Percentiles rank a stretch among this genome's conserved stretches.
Evolutionary conservation across 2,113 vertebrate species (phyloP).

Genomic region (Astatotilapia flaviijosephi): DNA sequence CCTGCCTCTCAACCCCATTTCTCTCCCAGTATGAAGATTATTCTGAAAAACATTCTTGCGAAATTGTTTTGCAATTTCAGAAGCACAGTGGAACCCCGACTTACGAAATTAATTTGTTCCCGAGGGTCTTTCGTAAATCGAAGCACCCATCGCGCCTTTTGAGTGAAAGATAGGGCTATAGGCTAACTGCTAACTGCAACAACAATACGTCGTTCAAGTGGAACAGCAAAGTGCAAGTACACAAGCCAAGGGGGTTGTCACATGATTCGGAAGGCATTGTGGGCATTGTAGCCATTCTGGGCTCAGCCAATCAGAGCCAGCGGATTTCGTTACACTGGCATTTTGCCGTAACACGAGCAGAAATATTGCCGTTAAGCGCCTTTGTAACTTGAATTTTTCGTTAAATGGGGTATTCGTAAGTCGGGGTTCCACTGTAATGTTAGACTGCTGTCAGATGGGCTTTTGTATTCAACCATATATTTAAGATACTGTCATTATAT

Average conservation of each 20-base stretch:
- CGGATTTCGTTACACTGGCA: neutral
- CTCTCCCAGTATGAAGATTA: fast-evolving
- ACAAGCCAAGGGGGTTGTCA: neutral
- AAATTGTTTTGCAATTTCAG: neutral
- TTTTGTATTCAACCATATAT: neutral
- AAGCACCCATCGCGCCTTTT: neutral
- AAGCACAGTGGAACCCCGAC: neutral
- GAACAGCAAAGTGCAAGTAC: neutral
- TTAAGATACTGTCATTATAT: neutral
- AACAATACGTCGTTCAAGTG: fast-evolving
- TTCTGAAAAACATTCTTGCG: neutral
- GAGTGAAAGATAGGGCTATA: neutral
- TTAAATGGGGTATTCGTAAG: neutral
- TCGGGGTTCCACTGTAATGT: neutral
- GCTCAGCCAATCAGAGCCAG: neutral
- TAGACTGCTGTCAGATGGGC: neutral
- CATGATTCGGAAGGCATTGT: neutral
- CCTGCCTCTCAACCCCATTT: neutral
- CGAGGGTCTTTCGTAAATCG: neutral
- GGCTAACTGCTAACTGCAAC: neutral
- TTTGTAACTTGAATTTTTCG: fast-evolving
- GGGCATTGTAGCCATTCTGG: neutral
- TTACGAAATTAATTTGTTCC: fast-evolving
- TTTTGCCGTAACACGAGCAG: neutral
- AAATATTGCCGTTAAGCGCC: fast-evolving